Base-by-base conservation (phyloP, 2,888 invertebrate genomes). In the Hirtodrosophila cameraria region DNA sequence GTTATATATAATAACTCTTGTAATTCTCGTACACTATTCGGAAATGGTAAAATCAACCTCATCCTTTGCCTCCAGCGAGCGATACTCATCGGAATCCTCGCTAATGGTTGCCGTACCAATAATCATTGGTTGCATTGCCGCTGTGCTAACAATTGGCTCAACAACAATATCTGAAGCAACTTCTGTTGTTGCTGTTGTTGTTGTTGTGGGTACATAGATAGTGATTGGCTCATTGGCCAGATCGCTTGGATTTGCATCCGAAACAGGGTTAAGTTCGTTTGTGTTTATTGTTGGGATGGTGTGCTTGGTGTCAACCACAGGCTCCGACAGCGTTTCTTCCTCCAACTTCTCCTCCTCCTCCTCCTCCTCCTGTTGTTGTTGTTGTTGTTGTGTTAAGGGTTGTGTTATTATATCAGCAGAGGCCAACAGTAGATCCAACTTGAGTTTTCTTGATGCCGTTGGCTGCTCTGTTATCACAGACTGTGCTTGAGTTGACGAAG, bases 381-480 rank as follows among this genome's bases (percentile, higher is more conserved):
- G 60, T 48, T 38, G 70, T 68, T 64, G 59, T 70, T 62, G 75
- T 75, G 60, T 75, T 69, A 58, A 27, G 59, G 70, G 62, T 75
- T 78, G 76, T 70, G 69, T 75, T 57, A 71, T 73, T 74, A 81
- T 75, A 75, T 88, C 84, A 75, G 85, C 86, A 84, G 88, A 86
- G 80, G 83, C 87, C 87, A 88, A 86, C 79, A 88, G 77, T 80
- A 87, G 73, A 68, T 89, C 86, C 72, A 88, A 72, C 68, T 88
- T 82, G 31, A 88, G 73, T 73, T 89, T 89, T 65, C 78, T 87
- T 59, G 90, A 87, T 75, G 89, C 84, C 74, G 89, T 89, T 87
- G 90, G 90, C 85, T 90, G 90, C 86, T 90, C 90, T 84, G 90
- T 90, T 90, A 90, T 90, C 90, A 90, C 90, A 90, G 90, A 88